A percentile compares a stretch with the other conserved stretches of the same genome.
These are phyloP conservation scores for Oconnorella tubifera DNA, from an alignment of 2,888 invertebrate genomes.

Conservation along the genomic window DNA sequence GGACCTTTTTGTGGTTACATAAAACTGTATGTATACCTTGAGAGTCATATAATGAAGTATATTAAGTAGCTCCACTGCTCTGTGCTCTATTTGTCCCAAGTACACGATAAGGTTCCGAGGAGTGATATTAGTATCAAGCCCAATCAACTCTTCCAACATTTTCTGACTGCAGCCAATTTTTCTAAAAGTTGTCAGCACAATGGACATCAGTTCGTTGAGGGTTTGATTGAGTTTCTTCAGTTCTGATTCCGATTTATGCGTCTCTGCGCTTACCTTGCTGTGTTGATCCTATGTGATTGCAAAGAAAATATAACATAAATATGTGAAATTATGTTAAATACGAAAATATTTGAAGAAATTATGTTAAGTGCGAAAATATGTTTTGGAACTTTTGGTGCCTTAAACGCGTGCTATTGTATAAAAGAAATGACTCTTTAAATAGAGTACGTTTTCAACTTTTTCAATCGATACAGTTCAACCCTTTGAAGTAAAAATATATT, in stretches of 20 bases:
- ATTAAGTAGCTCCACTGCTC: slow-evolving; percentile 64
- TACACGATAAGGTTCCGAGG: slow-evolving; percentile 76
- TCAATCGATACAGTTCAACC: too few species aligned
- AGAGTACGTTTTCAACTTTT: too few species aligned
- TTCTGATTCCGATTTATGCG: slow-evolving; percentile 32
- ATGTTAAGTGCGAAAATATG: too few species aligned
- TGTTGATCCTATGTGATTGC: slow-evolving; percentile 11
- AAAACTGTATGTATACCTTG: slow-evolving; percentile 37
- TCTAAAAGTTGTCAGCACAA: slow-evolving; percentile 52
- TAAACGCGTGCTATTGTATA: too few species aligned
- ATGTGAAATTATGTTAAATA: too few species aligned
- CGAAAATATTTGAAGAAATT: too few species aligned
- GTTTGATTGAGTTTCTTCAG: slow-evolving; percentile 50
- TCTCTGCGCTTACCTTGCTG: slow-evolving; percentile 28
- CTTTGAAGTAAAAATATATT: too few species aligned
- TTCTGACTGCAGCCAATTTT: slow-evolving; percentile 67
- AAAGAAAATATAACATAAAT: too few species aligned
- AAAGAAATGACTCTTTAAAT: too few species aligned
- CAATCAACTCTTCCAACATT: slow-evolving; percentile 41
- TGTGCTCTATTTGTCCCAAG: slow-evolving; percentile 74
- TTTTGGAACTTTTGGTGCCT: too few species aligned
- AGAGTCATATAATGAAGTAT: slow-evolving; percentile 41
- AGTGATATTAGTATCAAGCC: slow-evolving; percentile 64
- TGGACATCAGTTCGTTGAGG: slow-evolving; percentile 45
- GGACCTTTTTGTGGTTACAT: too few species aligned